These are phyloP conservation scores for Periophthalmodon schlosseri DNA, from an alignment of 2,113 vertebrate genomes.

Conservation along the genomic window DNA sequence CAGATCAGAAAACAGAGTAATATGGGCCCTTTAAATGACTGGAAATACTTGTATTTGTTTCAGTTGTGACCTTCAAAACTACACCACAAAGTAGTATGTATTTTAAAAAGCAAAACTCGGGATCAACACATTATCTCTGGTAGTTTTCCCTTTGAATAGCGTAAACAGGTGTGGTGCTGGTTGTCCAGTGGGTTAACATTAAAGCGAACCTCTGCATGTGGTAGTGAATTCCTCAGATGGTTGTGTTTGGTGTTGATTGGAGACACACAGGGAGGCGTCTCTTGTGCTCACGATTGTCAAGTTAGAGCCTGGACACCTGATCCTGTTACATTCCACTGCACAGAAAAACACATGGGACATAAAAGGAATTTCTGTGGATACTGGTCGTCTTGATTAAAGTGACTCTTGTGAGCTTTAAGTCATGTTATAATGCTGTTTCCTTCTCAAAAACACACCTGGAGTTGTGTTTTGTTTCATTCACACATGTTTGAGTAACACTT, in stretches of 20 bases:
- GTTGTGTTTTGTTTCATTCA: too few relatives aligned
- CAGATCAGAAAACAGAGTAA: too few relatives aligned
- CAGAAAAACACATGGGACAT: too few relatives aligned
- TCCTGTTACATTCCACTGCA: neutral
- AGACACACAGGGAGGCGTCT: neutral
- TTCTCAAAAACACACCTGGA: too few relatives aligned
- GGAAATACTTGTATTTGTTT: neutral
- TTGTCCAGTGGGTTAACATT: neutral
- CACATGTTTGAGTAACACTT: too few relatives aligned
- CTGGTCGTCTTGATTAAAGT: too few relatives aligned
- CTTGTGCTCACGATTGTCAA: slow-evolving; percentile 4
- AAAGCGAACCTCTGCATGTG: neutral
- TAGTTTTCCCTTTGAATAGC: neutral
- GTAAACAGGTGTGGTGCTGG: slow-evolving; percentile 6
- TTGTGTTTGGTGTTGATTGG: slow-evolving; percentile 19
- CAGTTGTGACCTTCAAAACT: neutral
- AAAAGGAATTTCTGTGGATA: too few relatives aligned
- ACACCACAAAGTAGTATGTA: neutral
- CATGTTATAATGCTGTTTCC: too few relatives aligned
- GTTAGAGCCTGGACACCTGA: slow-evolving; percentile 10
- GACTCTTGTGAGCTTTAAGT: too few relatives aligned
- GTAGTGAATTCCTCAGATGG: neutral
- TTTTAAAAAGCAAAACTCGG: too few relatives aligned
- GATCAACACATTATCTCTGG: neutral
- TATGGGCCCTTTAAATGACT: too few relatives aligned